Evolutionary conservation across 2,888 invertebrate genomes (phyloP), one percentile per base, ranked within the genome.

Genomic region (Pseudococcus jackbeardsleyi): DNA sequence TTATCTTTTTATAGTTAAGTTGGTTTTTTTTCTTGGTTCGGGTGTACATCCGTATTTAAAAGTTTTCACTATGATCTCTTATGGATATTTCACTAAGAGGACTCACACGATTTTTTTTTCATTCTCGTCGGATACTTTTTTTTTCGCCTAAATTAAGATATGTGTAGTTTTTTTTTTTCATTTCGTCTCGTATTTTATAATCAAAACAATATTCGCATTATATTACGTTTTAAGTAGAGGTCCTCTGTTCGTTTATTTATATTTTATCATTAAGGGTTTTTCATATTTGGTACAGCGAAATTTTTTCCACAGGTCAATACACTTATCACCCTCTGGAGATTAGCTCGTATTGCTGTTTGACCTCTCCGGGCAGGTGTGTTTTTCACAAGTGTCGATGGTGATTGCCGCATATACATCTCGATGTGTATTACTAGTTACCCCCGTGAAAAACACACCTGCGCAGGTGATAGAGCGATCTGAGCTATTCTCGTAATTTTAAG

Each of bases 41-140:
- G 88, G 88, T 88, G 54, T 50, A 88, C 82, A 88, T 88, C 88
- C 88, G 88, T 79, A 54, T 79, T 87, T 50, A 79, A 59, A 87
- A 88, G 88, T 88, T 88, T 88, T 88, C 88, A 82, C 33, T 26
- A 88, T 88, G 88, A 88, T 88, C 88, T 88, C 88, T 79, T 88
- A 88, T 88, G 48, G 79, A 87, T 79, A 50, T 88, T 48, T 88
- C 88, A 88, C 22, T 88, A 88, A 82, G 88, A 88, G 88, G 86
- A 86, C 86, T 86, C 82, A 79, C 82, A 82, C 79, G 22, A 22
- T 79, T 88, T 59, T 82, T 82, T 42, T 42, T 42, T 42, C 42
- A 33, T 42, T 42, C n/a, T 64, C 46, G 79, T 46, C 19, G 79
- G 26, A 39, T 42, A 39, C 42, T 22, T 17, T 33, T 72, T 72